Evolutionary conservation across 53 echinoderm and acorn worm species (phyloP), one percentile per base, ranked within the genome.

Genomic region (Echinometra lucunter): DNA sequence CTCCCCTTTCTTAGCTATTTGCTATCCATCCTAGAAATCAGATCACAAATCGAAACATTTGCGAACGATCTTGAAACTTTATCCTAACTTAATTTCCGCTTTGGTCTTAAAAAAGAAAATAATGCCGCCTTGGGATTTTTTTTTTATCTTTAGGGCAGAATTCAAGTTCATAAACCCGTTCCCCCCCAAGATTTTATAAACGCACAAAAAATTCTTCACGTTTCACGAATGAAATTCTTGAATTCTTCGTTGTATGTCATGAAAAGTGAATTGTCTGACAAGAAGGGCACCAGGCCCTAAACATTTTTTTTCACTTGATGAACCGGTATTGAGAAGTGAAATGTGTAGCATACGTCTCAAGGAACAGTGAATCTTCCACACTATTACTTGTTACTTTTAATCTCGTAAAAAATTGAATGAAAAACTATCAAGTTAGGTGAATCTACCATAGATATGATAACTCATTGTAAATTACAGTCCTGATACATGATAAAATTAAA

Each of bases 71-170:
- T 57, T 78, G 55, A 92, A 92, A 92, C 78, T 47, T 75, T 45
- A 78, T 49, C 74, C 92, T 75, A 92, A 92, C 78, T 57, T 49
- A 92, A 92, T 92, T 92, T 92, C 92, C 92, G 69, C 49, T 4
- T 45, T 45, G 91, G 12, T 66, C 72, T 91, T 17, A 91, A 91
- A 91, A 91, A 67, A 91, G 91, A 91, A 91, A 91, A 60, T 85
- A 85, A 85, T 49, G 49, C 85, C 6, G 49, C 85, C 85, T 47
- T 45, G 85, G 85, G 85, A 49, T 49, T 85, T 85, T 30, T n/a
- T 49, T 85, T 82, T 49, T 28, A 47, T 47, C 27, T 49, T 85
- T 85, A 27, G 53, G 85, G 85, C 85, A 85, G 19, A n/a, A 47
- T 85, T 85, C 53, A 85, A 85, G 85, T 85, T 85, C 85, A 85